Base-by-base conservation (phyloP, 2,113 vertebrate species). In the Hyla sarda region DNA sequence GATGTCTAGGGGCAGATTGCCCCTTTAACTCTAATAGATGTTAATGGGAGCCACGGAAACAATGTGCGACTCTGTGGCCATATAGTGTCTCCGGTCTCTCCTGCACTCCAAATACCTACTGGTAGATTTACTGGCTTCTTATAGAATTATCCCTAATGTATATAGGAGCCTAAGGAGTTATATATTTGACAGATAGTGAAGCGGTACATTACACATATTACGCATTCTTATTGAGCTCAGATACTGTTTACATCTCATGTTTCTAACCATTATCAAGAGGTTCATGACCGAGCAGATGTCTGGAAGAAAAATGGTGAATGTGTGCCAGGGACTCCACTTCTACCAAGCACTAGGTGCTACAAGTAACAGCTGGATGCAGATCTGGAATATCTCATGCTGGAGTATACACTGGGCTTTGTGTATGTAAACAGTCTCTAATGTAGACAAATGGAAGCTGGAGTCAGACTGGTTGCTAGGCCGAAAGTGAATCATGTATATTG, bases 211-310 rank as follows among this genome's bases (percentile, higher is more conserved):
- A 2, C 2, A 4, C 41, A 5, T 21, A 14, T 7, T 67, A 32
- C 8, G 17, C 3, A 34, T 65, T 65, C 1, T 5, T 28, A 65
- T 32, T 7, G 30, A 67, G 30, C 30, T 28, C n/a, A 11, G 56
- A 60, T 9, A 25, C 56, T 37, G 17, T 72, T 41, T 2, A 47
- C 71, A 41, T 23, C 54, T 60, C 54, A 10, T 65, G 25, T 80
- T 45, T 19, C 41, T n/a, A 56, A 60, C 78, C 78, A 47, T 62
- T 62, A 28, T 45, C 78, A 45, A 37, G 52, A 13, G 52, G 56
- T 14, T 81, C 56, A 45, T 80, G 32, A 60, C 77, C 37, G 77
- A 45, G 37, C 78, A 81, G 34, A 41, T 81, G 56, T 58, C 34
- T 81, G 78, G 32, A 37, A 60, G 32, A n/a, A 28, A 45, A 47